Evolutionary conservation across 2,888 invertebrate genomes (phyloP), one percentile per base, ranked within the genome.

Genomic region (Phyllotreta cruciferae): DNA sequence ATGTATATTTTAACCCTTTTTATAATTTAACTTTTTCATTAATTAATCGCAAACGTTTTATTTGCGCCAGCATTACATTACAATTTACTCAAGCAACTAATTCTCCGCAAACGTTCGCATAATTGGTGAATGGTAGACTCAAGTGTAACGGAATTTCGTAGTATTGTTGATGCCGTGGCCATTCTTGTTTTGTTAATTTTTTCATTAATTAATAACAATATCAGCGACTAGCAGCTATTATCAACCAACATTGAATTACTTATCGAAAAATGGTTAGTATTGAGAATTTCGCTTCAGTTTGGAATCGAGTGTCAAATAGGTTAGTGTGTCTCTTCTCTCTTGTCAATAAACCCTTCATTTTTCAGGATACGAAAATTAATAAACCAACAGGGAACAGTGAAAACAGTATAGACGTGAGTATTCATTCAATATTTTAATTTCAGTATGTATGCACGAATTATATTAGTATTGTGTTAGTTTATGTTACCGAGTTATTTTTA

Each of bases 281-380:
- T 11, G 9, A 52, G 41, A 39, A 42, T 63, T 62, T 56, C 36
- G 10, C 3, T 24, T 41, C 49, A 56, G 42, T 35, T 35, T 42
- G n/a, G 36, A 52, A 35, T 10, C 49, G 66, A 67, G 62, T 66
- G 69, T 69, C 69, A 69, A 69, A 69, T 70, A 70, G 68, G 68
- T 67, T 66, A 66, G 66, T 70, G 67, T 69, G 66, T 66, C 60
- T 64, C 47, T 38, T 45, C 57, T 42, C 57, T 58, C 57, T 66
- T 67, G 62, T 68, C 63, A 63, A 56, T 65, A 55, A 58, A 61
- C 37, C 56, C 60, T 63, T 67, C 81, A 82, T 81, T 79, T 83
- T 83, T 81, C 82, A 84, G 83, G 84, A 82, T 77, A 83, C 85
- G 82, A 86, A 86, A 83, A 85, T 82, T 75, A n/a, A n/a, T n/a